Evolutionary conservation across 2,888 invertebrate species (phyloP), one percentile per base, ranked within the genome.

Genomic region (Tortricodes alternella): DNA sequence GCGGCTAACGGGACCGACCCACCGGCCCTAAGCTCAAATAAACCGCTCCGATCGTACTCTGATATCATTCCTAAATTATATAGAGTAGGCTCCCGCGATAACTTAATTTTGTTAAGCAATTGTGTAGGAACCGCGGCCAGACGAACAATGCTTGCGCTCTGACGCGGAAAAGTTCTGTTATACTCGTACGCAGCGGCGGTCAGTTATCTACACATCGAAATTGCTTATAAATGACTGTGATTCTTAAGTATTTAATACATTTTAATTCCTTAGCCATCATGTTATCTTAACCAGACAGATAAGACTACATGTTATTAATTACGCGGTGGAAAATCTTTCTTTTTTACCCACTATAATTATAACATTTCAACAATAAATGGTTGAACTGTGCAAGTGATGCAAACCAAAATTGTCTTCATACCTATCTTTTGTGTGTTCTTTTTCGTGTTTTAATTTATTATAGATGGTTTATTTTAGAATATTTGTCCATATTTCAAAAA

Each of bases 1-100:
- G 62, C 59, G 70, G 55, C 62, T 85, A 84, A 87, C 87, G 85
- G 86, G 74, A 83, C 72, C 52, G 65, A 65, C 74, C 76, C 72
- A 73, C 64, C 62, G 80, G 78, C 82, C 86, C 83, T 85, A 70
- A 74, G 74, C 68, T 69, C 66, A 63, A 68, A 68, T 71, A 69
- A 66, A 57, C 63, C 55, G 53, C 64, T 61, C 66, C 62, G 66
- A 70, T 68, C 67, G n/a, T n/a, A 66, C 67, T 68, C 65, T 67
- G 68, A 76, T 61, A 53, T 71, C 70, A 74, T 75, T 73, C 75
- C 63, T 63, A 67, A 73, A 69, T 66, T 65, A 68, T 68, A 67
- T 58, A 51, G 58, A 51, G 62, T 46, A 39, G 13, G 49, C 29
- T 39, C 32, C 46, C 43, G 43, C 35, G 29, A 49, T 43, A 15